Evolutionary conservation across 1,140 invertebrate species (phyloP).

Genomic region (Pachypeltis micranthus): DNA sequence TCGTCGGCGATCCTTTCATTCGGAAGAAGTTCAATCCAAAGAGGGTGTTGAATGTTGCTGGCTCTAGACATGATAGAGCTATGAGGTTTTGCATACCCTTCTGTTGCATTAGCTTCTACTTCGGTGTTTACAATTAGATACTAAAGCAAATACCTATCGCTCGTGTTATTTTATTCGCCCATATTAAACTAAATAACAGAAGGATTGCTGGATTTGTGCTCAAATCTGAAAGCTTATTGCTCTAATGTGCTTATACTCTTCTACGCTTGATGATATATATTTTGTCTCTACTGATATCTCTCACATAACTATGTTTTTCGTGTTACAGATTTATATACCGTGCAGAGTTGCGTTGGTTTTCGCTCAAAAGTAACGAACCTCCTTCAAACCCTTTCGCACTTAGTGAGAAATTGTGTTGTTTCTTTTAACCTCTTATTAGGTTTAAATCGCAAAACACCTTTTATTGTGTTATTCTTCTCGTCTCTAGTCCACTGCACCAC

Average conservation of each 20-base stretch:
- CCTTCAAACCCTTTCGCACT: neutral
- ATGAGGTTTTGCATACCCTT: too few species aligned
- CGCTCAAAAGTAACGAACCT: neutral
- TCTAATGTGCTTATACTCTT: too few species aligned
- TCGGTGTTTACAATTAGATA: too few species aligned
- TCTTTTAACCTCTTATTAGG: neutral
- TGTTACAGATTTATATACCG: constrained; percentile 31
- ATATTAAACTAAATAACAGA: neutral
- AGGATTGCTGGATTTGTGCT: too few species aligned
- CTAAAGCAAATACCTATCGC: neutral
- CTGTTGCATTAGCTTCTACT: too few species aligned
- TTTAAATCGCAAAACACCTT: neutral
- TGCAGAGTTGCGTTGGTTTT: constrained; percentile 28
- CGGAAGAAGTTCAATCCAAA: too few species aligned
- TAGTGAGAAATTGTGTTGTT: neutral
- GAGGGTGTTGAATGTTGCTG: too few species aligned
- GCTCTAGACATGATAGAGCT: too few species aligned
- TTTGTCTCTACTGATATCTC: neutral
- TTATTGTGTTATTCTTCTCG: neutral
- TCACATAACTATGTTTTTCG: constrained; percentile 17
- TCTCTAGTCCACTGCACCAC: neutral
- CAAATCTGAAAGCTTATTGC: too few species aligned
- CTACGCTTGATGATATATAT: neutral
- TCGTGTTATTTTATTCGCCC: neutral
- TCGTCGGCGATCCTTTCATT: too few species aligned